These are phyloP conservation scores for Hydropotes inermis DNA, from an alignment of 2,113 vertebrate species.

Conservation along the genomic window DNA sequence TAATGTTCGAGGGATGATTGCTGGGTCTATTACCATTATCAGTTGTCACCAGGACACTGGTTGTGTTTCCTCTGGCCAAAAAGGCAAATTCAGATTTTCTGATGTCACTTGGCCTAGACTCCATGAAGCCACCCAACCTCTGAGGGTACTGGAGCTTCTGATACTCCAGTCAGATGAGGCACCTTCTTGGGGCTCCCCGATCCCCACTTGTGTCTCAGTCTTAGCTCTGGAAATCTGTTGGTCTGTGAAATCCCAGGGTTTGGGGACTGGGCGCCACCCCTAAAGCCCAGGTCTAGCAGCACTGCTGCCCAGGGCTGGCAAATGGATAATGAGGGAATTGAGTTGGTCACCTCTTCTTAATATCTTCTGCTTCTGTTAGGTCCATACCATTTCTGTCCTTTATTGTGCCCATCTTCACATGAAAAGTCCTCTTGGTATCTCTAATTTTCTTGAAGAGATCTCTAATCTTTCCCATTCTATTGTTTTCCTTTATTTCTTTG, in stretches of 20 bases:
- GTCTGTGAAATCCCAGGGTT: not conserved
- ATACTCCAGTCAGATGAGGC: not conserved
- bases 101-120: not conserved
- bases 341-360: not conserved
- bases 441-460: not conserved
- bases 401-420: not conserved
- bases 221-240: not conserved
- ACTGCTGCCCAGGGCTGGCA: not conserved
- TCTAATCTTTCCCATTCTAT: not conserved
- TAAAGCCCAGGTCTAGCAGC: not conserved
- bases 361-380: not conserved
- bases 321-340: not conserved
- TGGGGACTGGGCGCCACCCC: not conserved
- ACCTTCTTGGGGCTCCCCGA: not conserved
- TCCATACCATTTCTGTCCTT: not conserved
- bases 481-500: not conserved
- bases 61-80: not conserved
- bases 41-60: not conserved
- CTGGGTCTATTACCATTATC: not conserved
- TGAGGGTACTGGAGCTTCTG: not conserved
- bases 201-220: fast-evolving
- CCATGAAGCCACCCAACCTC: not conserved
- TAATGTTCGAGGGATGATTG: not conserved
- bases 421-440: not conserved
- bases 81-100: not conserved